These are phyloP conservation scores for Calliopsis andreniformis DNA, from an alignment of 1,140 invertebrate genomes.

Conservation along the genomic window DNA sequence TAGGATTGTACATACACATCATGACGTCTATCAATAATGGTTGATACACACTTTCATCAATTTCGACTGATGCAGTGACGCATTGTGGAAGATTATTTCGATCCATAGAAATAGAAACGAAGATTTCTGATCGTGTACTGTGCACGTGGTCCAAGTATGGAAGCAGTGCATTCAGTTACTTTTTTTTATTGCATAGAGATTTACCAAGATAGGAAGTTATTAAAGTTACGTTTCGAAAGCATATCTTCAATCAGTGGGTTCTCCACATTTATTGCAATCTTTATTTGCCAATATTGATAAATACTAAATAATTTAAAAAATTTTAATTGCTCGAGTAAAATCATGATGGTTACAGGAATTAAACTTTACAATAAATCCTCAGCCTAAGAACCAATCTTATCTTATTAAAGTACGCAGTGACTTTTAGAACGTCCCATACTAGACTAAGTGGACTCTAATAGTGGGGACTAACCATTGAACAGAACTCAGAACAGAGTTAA, in stretches of 20 bases:
- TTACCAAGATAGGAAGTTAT: not conserved
- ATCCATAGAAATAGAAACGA: constrained; percentile 2
- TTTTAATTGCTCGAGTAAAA: too few relatives aligned
- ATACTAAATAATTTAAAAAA: constrained; percentile 13
- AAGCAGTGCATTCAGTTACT: not conserved
- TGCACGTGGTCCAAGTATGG: constrained; percentile 14
- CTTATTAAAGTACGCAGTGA: too few relatives aligned
- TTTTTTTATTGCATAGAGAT: not conserved
- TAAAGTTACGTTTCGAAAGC: not conserved
- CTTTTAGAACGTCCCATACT: not conserved
- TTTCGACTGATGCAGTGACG: not conserved
- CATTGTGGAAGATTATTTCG: not conserved
- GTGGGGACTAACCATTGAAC: constrained; percentile 57
- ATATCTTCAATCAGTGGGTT: not conserved
- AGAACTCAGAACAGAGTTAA: too few relatives aligned
- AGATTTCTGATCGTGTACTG: not conserved
- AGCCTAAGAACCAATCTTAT: too few relatives aligned
- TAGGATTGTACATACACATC: not conserved
- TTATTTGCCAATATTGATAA: not conserved
- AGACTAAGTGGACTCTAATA: constrained; percentile 25
- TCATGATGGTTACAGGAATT: too few relatives aligned
- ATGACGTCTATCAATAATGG: not conserved
- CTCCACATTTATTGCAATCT: not conserved
- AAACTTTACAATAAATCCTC: too few relatives aligned
- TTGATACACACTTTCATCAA: not conserved